These are phyloP conservation scores for Drosophila repleta DNA, from an alignment of 1,140 invertebrate genomes.

Conservation along the genomic window DNA sequence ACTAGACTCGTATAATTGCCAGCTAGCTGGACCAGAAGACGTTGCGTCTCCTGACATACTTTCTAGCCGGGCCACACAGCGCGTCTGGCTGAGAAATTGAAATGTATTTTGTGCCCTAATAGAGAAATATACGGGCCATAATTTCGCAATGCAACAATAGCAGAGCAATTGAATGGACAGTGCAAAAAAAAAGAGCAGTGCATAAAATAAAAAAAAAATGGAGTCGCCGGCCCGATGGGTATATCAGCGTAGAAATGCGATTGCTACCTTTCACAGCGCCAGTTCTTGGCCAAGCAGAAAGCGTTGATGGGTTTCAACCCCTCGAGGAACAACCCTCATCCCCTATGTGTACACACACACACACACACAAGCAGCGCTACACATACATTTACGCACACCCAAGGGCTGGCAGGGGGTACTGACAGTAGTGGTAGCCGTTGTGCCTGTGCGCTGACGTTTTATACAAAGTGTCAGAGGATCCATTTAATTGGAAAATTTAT, in stretches of 20 bases:
- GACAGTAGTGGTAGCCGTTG: constrained; percentile 45
- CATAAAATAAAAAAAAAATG: constrained; percentile 63
- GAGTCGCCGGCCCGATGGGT: constrained; percentile 38
- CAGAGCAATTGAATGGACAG: constrained; percentile 51
- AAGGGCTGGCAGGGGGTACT: constrained; percentile 55
- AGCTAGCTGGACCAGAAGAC: constrained; percentile 23
- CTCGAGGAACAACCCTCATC: constrained; percentile 71
- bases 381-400: constrained; percentile 23
- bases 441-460: constrained; percentile 52
- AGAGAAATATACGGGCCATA: constrained; percentile 73
- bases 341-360: constrained; percentile 52
- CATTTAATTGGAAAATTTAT: constrained; percentile 82
- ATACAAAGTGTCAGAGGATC: constrained; percentile 75
- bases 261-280: constrained; percentile 78
- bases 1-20: constrained; percentile 54
- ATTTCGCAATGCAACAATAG: constrained; percentile 68
- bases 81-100: constrained; percentile 61
- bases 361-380: constrained; percentile 17
- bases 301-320: constrained; percentile 64
- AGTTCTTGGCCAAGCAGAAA: constrained; percentile 67
- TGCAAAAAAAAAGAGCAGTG: constrained; percentile 55
- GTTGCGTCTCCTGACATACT: constrained; percentile 24
- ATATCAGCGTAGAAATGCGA: constrained; percentile 15
- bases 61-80: constrained; percentile 60
- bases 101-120: constrained; percentile 75